phyloP scores from a whole-genome alignment of 2,113 vertebrate genomes.

The Oncorhynchus nerka region DNA sequence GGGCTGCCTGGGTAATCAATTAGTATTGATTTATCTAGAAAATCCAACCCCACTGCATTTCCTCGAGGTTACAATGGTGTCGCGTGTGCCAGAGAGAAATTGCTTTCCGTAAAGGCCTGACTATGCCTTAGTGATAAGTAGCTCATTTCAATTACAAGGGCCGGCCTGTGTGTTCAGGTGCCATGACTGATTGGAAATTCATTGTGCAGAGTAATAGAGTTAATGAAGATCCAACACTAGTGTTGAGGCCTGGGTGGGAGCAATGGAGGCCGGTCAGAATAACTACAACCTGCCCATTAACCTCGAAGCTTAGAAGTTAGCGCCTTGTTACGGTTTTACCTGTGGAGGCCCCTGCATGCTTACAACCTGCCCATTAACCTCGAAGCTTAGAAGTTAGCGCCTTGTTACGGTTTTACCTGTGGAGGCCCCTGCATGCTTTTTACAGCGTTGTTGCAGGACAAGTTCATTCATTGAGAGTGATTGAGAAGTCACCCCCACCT shows the following conservation, averaged over 20 bases:
- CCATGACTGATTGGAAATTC: slow-evolving; percentile 51
- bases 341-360: too few relatives aligned
- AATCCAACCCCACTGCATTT: neutral
- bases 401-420: too few relatives aligned
- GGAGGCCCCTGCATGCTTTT: too few relatives aligned
- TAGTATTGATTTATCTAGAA: neutral
- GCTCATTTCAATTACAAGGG: slow-evolving; percentile 50
- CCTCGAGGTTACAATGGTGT: neutral
- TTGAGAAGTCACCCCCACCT: neutral
- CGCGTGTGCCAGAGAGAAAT: neutral
- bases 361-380: too few relatives aligned
- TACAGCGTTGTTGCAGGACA: too few relatives aligned
- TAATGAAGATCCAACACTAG: slow-evolving; percentile 57
- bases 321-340: too few relatives aligned
- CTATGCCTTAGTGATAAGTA: slow-evolving; percentile 57
- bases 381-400: too few relatives aligned
- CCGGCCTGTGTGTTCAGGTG: slow-evolving; percentile 29
- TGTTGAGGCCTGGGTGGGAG: slow-evolving; percentile 41
- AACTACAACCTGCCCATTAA: too few relatives aligned
- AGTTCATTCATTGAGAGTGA: too few relatives aligned
- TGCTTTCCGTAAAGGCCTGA: slow-evolving; percentile 16
- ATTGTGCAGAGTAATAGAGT: slow-evolving; percentile 47
- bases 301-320: too few relatives aligned
- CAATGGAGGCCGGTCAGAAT: slow-evolving; percentile 30
- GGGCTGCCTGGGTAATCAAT: neutral